Base-by-base conservation (phyloP, 1,140 invertebrate genomes). In the Drosophila bocqueti region DNA sequence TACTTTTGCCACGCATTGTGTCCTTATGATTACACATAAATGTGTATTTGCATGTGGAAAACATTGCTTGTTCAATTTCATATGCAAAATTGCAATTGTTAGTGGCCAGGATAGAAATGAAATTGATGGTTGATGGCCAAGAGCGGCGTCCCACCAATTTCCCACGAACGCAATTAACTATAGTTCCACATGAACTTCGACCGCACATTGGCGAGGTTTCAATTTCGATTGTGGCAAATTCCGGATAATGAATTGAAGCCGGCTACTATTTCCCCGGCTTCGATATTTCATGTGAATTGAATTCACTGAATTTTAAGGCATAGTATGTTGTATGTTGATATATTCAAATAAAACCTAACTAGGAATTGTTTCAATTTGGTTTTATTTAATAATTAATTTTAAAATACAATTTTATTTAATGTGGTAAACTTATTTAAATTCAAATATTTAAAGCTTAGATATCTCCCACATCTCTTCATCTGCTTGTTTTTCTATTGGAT, bases 31-130 rank as follows among this genome's bases (percentile, higher is more conserved):
- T 15, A 13, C 16, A 13, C 62, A 40, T 21, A 13, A 31, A 38
- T 64, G 55, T 49, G 50, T 26, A 74, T 84, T 85, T 82, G 52
- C 68, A 77, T 77, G 68, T 52, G 45, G 63, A 66, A 77, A 81
- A 65, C 58, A 65, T 13, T 68, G 58, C 60, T 69, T 10, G 21
- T 45, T 46, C 42, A 46, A 50, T 74, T 66, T 79, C 57, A 74
- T 49, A 67, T 73, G 49, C 45, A 49, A 58, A 82, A 73, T 81
- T 66, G 45, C 31, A 66, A 61, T 42, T 75, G 72, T 63, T 24
- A 24, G 31, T 62, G 57, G 18, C 34, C 57, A 38, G 21, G 4
- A 40, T 1, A 16, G 2, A 75, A 43, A 49, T 63, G 26, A 46
- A 64, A 62, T 79, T 78, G 54, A 60, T 60, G 50, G 47, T 54